Evolutionary conservation across 2,113 vertebrate genomes (phyloP), one percentile per base, ranked within the genome.

Genomic region (Lagopus muta): DNA sequence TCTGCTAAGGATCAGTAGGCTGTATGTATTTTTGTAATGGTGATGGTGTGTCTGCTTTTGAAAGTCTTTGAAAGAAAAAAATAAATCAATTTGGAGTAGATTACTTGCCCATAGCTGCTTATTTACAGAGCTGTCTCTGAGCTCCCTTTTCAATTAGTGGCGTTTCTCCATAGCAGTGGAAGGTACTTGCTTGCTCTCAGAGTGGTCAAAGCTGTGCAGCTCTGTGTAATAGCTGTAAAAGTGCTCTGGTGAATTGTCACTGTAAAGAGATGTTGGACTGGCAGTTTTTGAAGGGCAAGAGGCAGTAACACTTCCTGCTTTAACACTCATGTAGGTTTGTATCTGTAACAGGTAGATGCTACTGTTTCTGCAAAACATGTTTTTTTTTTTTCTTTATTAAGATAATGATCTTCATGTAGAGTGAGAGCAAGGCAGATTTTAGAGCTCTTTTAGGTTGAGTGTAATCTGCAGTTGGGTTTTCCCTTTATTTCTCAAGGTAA

Each of bases 111-210:
- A 0, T 65, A 73, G 72, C 74, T 75, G 74, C 45, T 78, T 82
- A 40, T 82, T 93, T 70, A 7, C 64, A 16, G 74, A 81, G 60
- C 89, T 74, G 5, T n/a, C 62, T 91, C 72, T 28, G 15, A 67
- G 69, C 57, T 72, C 86, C 64, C 47, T 86, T 42, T 90, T 80
- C 71, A 45, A 32, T 54, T 18, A 21, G 61, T 13, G 52, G 14
- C 16, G 0, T 83, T 79, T 83, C 62, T 83, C 62, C 32, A 0
- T 27, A 9, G 77, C 58, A 5, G 64, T 2, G 1, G 55, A 62
- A 78, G 38, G 42, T 43, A 15, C 36, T 47, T 34, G 57, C 62
- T 70, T 14, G 61, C 80, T 57, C 69, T 85, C 30, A 3, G 55
- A 8, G 5, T 18, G 79, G 88, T 27, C 54, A 10, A 43, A 40